Evolutionary conservation across 1,140 invertebrate species (phyloP), one percentile per base, ranked within the genome.

Genomic region (Belonocnema kinseyi): DNA sequence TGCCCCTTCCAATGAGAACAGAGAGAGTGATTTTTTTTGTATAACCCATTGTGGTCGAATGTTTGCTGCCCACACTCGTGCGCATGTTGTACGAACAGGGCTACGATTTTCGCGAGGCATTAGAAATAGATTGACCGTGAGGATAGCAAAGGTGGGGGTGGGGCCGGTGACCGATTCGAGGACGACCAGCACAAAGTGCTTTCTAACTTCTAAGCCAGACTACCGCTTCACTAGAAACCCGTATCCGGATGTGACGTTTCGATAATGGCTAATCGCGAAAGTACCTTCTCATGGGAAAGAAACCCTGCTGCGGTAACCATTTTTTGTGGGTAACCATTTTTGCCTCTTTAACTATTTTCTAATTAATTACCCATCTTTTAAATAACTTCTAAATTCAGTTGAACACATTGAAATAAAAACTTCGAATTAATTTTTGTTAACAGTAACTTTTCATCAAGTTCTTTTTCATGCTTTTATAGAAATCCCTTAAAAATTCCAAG

Each of bases 111-210:
- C 54, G 58, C 66, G 40, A 61, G 71, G 77, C 74, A 85, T 86
- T 86, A 86, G 85, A 83, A 85, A 84, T 85, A 85, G 85, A 82
- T 84, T 81, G 74, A 77, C 76, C 72, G 71, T 85, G 85, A 83
- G 78, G 40, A 54, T 74, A 33, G 66, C 40, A 16, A 58, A 40
- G 50, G 72, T 13, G 58, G 61, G 66, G 73, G 40, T 70, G 78
- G 72, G 84, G 84, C 75, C 81, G 82, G 77, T 83, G 82, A 85
- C 84, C 83, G 82, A 81, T n/a, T 75, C 81, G 82, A 84, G 78
- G 84, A 75, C 81, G 53, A 54, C 51, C 33, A 73, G 33, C 76
- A 73, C 75, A 54, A 21, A 76, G 73, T 83, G 77, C 82, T 84
- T 85, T 85, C 84, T 83, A 85, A 85, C 83, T 80, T 82, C 46